phyloP scores from a whole-genome alignment of 2,797 vertebrate genomes.

The Vultur gryphus region DNA sequence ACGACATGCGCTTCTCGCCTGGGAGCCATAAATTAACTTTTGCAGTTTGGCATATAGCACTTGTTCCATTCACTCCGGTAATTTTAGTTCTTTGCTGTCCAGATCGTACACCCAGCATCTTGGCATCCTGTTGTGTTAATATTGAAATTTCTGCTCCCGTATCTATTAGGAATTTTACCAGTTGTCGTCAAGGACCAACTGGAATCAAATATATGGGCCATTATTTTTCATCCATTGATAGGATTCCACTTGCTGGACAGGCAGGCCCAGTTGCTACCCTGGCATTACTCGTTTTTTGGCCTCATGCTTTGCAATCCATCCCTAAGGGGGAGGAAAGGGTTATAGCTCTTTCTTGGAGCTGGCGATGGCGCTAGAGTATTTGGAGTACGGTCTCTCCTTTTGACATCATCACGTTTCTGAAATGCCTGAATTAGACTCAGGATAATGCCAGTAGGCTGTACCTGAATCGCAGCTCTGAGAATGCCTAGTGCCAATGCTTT shows the following conservation, averaged over 20 bases:
- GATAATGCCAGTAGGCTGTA: neutral
- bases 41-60: neutral
- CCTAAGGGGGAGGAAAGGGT: neutral
- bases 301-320: neutral
- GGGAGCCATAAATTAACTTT: neutral
- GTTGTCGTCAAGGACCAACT: neutral
- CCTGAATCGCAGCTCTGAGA: neutral
- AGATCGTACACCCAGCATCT: neutral
- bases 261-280: neutral
- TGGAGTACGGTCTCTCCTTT: neutral
- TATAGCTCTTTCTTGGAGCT: neutral
- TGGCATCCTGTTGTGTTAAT: neutral
- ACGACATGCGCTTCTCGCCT: neutral
- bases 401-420: fast-evolving
- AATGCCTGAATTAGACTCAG: neutral
- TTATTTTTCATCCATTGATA: neutral
- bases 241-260: neutral
- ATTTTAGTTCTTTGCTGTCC: neutral
- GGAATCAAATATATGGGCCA: too few relatives aligned
- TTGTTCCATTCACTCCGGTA: neutral
- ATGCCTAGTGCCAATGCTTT: neutral
- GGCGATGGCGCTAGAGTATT: neutral
- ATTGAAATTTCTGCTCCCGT: neutral
- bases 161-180: neutral
- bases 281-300: neutral